These are phyloP conservation scores for Conus betulinus DNA, from an alignment of 1,140 invertebrate genomes.

Conservation along the genomic window DNA sequence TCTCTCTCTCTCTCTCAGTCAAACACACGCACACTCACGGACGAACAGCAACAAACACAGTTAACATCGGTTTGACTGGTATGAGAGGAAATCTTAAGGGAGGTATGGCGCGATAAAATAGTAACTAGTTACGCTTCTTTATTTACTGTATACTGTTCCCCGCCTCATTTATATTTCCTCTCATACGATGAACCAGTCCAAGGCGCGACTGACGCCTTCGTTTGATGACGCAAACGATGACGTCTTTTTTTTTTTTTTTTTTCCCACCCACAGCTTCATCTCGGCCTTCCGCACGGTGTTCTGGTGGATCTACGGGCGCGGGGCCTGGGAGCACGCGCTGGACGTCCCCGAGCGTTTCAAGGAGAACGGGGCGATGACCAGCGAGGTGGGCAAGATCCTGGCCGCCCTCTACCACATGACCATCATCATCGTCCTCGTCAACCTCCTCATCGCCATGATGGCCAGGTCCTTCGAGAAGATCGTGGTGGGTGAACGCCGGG, in stretches of 20 bases:
- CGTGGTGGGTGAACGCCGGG: conserved; percentile 11
- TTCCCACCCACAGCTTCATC: conserved; percentile 80
- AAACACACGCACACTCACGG: too few relatives aligned
- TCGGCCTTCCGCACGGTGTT: conserved; percentile 69
- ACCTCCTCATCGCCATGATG: conserved; percentile 99
- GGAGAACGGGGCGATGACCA: conserved; percentile 80
- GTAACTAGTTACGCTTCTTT: neutral
- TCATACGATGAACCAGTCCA: conserved; percentile 81
- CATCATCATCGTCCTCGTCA: conserved; percentile 97
- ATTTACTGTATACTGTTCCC: too few relatives aligned
- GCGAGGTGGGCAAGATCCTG: conserved; percentile 78
- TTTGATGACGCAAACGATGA: neutral
- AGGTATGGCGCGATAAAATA: too few relatives aligned
- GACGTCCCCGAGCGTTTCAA: conserved; percentile 95
- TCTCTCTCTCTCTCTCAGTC: too few relatives aligned
- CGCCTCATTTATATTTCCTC: too few relatives aligned
- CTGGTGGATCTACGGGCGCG: conserved; percentile 85
- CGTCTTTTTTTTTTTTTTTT: neutral
- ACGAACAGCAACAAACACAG: conserved; percentile 68
- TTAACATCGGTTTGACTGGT: too few relatives aligned
- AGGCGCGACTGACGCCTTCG: conserved; percentile 89
- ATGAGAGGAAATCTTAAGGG: too few relatives aligned
- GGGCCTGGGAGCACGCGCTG: conserved; percentile 82
- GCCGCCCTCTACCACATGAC: conserved; percentile 98
- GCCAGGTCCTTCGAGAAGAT: conserved; percentile 95